A percentile compares a stretch with the other conserved stretches of the same genome.
Conservation (phyloP, 1,140 invertebrate species). For the Nymphalis io region DNA sequence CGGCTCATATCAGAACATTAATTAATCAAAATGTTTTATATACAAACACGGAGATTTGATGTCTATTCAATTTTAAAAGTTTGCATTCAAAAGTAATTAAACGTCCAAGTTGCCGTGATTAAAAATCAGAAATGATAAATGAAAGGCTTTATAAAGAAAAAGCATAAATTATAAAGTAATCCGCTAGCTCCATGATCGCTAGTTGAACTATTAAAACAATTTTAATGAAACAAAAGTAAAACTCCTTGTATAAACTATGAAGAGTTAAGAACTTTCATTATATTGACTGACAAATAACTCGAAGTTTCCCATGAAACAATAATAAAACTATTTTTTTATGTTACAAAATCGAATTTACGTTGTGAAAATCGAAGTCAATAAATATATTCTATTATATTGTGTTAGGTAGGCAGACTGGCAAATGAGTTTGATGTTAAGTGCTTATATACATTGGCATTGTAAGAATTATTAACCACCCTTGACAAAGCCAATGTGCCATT, state of each 20-base stretch:
- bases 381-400: no score
- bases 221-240: constrained; percentile 26
- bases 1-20: no score
- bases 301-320: constrained; percentile 15
- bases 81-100: constrained; percentile 1
- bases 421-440: no score
- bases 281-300: constrained; percentile 5
- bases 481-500: no score
- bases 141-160: constrained; percentile 13
- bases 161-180: constrained; percentile 23
- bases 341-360: no score
- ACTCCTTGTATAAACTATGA: constrained; percentile 21
- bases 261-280: constrained; percentile 11
- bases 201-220: constrained; percentile 23
- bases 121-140: constrained; percentile 18
- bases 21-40: no score
- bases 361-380: no score
- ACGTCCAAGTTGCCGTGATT: constrained; percentile 11
- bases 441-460: no score
- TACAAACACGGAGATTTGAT: no score
- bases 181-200: constrained; percentile 11
- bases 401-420: no score
- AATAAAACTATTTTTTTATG: neutral
- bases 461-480: no score
- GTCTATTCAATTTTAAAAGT: neutral